These are phyloP conservation scores for Platypus cylindrus DNA, from an alignment of 2,888 invertebrate species.

Conservation along the genomic window DNA sequence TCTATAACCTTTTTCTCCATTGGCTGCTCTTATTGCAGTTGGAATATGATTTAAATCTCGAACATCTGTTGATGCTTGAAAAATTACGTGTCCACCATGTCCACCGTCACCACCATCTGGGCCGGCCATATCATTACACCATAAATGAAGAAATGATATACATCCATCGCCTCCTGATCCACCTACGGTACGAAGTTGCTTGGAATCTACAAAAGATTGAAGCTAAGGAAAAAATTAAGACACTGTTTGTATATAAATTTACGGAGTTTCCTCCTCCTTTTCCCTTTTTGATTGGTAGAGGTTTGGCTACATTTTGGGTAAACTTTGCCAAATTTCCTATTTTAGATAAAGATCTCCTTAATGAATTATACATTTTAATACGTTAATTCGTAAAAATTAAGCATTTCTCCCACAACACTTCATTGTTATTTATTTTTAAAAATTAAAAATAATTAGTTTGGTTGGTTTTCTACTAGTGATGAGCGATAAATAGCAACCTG, in stretches of 20 bases:
- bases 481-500: no score
- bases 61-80: slow-evolving; percentile 55
- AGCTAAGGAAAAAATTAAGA: slow-evolving; percentile 18
- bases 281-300: slow-evolving; percentile 36
- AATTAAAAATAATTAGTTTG: no score
- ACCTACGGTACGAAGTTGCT: slow-evolving; percentile 52
- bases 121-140: slow-evolving; percentile 78
- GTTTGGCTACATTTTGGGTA: slow-evolving; percentile 27
- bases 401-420: no score
- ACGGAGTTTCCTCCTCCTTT: slow-evolving; percentile 37
- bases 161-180: slow-evolving; percentile 92
- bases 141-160: slow-evolving; percentile 72
- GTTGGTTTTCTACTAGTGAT: no score
- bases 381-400: no score
- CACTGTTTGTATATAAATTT: slow-evolving; percentile 12
- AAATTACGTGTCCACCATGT: slow-evolving; percentile 85
- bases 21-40: slow-evolving; percentile 45
- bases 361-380: no score
- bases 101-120: slow-evolving; percentile 95
- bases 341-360: background rate
- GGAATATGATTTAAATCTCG: slow-evolving; percentile 59
- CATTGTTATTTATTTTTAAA: no score
- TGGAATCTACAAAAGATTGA: slow-evolving; percentile 56
- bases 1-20: slow-evolving; percentile 67
- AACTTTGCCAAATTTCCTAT: slow-evolving; percentile 13